Evolutionary conservation across 1,140 invertebrate species (phyloP).

Genomic region (Arctopsyche grandis): DNA sequence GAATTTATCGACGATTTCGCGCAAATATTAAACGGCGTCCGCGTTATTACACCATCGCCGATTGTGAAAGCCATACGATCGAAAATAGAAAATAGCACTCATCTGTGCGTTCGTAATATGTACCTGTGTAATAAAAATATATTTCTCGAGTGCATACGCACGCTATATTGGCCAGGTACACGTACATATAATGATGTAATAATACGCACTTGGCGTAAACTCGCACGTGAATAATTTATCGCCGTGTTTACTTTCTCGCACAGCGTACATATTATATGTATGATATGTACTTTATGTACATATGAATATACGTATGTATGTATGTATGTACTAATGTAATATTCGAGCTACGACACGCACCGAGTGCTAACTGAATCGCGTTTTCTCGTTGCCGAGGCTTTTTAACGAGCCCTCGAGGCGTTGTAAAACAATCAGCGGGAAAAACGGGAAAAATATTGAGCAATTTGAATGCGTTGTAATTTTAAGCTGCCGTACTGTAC

Average conservation of each 20-base stretch:
- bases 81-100: neutral
- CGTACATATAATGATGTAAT: too few relatives aligned
- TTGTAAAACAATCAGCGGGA: conserved; percentile 20
- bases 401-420: conserved; percentile 8
- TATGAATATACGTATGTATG: too few relatives aligned
- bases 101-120: too few relatives aligned
- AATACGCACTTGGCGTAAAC: neutral
- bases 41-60: conserved; percentile 5
- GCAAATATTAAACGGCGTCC: conserved; percentile 1
- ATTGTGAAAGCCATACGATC: neutral
- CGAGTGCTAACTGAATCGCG: neutral
- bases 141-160: too few relatives aligned
- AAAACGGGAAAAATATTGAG: neutral
- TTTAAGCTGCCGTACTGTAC: neutral
- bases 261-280: too few relatives aligned
- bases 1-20: conserved; percentile 15
- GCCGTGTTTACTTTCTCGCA: conserved; percentile 24
- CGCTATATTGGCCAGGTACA: too few relatives aligned
- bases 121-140: too few relatives aligned
- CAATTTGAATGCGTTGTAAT: neutral
- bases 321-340: neutral
- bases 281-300: too few relatives aligned
- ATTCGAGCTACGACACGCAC: neutral
- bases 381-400: neutral
- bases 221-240: conserved; percentile 15